Conservation (phyloP, 37 sponge, comb jelly and placozoan species). For the Geodia barretti region DNA sequence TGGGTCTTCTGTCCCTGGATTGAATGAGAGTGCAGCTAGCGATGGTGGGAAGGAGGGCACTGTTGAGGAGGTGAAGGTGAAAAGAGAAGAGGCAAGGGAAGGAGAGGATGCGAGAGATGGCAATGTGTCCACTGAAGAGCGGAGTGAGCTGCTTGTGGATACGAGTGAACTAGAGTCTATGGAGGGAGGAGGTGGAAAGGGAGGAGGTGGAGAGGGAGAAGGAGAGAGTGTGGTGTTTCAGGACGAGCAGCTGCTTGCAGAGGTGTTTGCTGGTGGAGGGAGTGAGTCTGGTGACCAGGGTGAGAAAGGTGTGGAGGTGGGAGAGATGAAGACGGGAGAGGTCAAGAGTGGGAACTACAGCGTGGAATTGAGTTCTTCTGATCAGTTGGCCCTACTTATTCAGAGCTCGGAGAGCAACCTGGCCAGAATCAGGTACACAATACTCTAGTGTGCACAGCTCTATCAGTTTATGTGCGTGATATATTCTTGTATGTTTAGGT, state of each 20-base stretch:
- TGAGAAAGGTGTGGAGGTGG: neutral
- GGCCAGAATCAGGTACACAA: constrained; percentile 10
- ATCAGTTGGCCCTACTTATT: constrained; percentile 2
- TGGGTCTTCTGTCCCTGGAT: neutral
- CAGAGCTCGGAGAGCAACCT: constrained; percentile 26
- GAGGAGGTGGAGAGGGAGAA: neutral
- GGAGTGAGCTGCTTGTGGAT: neutral
- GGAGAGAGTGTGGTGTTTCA: no score
- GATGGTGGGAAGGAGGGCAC: neutral
- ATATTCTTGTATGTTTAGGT: no score
- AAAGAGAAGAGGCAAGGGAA: neutral
- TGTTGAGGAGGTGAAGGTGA: neutral
- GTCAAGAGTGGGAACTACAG: neutral
- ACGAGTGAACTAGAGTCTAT: neutral
- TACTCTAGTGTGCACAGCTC: neutral
- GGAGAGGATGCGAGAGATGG: no score
- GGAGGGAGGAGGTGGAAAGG: neutral
- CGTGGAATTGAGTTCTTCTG: constrained; percentile 13
- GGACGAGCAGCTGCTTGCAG: neutral
- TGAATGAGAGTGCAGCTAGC: neutral
- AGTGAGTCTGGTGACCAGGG: neutral
- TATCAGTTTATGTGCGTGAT: no score
- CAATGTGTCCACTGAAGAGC: no score
- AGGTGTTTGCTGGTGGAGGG: neutral
- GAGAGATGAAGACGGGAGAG: neutral